Percentiles rank a stretch among this genome's conserved stretches.
Evolutionary conservation across 2,888 invertebrate genomes (phyloP).

Genomic region (Caenorhabditis afra): DNA sequence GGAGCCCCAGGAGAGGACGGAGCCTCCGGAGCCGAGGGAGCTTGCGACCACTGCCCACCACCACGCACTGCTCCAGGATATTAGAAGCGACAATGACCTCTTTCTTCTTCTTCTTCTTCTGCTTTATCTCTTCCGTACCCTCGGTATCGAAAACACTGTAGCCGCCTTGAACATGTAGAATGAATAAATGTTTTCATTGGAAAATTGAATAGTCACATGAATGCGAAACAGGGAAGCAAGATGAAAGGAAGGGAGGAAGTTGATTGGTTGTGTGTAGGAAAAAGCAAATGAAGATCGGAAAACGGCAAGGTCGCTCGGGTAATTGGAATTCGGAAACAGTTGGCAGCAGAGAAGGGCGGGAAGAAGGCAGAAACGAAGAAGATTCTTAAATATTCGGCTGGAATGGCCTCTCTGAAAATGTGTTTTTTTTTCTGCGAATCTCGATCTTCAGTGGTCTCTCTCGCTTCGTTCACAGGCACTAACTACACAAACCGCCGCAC

Average conservation of each 20-base stretch:
- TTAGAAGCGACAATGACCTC: slow-evolving; percentile 46
- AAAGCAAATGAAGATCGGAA: slow-evolving; percentile 31
- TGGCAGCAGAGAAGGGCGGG: background rate
- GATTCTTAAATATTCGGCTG: background rate
- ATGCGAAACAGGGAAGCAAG: slow-evolving; percentile 3
- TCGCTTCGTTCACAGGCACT: slow-evolving; percentile 3
- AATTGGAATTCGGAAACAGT: slow-evolving; percentile 40
- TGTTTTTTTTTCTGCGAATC: background rate
- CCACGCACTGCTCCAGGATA: slow-evolving; percentile 66
- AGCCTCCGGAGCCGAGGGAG: slow-evolving; percentile 67
- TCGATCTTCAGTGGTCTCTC: background rate
- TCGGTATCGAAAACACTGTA: slow-evolving; percentile 12
- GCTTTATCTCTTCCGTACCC: slow-evolving; percentile 8
- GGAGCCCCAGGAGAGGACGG: slow-evolving; percentile 69
- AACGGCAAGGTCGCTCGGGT: slow-evolving; percentile 39
- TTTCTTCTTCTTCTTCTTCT: slow-evolving; percentile 18
- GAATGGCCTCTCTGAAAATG: background rate
- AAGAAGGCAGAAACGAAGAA: background rate
- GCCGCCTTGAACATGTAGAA: slow-evolving; percentile 29
- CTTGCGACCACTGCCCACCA: slow-evolving; percentile 67
- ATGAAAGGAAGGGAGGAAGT: slow-evolving; percentile 24
- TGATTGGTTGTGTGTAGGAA: slow-evolving; percentile 40
- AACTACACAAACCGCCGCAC: background rate
- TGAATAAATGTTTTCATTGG: slow-evolving; percentile 38
- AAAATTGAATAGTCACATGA: slow-evolving; percentile 1